A percentile compares a stretch with the other conserved stretches of the same genome.
phyloP scores from a whole-genome alignment of 2,888 invertebrate genomes.

The Caenorhabditis sp. region DNA sequence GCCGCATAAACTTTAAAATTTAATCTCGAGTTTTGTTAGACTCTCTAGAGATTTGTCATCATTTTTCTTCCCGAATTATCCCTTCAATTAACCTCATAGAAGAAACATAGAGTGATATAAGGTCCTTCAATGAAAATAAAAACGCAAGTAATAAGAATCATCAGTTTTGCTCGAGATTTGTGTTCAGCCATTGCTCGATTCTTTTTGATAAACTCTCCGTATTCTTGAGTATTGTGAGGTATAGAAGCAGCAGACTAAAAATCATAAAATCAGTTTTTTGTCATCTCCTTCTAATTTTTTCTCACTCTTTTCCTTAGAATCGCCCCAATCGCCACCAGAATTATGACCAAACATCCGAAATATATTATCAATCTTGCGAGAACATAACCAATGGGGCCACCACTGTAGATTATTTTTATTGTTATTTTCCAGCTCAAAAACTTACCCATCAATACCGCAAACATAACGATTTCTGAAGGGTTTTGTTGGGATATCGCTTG shows the following conservation, averaged over 20 bases:
- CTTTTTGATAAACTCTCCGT: constrained; percentile 50
- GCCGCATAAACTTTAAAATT: too few species aligned
- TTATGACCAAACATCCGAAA: constrained; percentile 56
- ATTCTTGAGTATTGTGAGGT: constrained; percentile 48
- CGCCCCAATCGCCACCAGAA: constrained; percentile 57
- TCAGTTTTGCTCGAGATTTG: constrained; percentile 42
- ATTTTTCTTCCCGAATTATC: too few species aligned
- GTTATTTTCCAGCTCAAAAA: neutral
- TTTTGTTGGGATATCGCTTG: constrained; percentile 55
- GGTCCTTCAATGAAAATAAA: constrained; percentile 63
- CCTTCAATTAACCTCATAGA: constrained; percentile 52
- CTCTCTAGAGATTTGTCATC: too few species aligned
- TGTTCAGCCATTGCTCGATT: constrained; percentile 49
- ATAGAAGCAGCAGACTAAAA: constrained; percentile 44
- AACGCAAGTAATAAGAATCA: constrained; percentile 46
- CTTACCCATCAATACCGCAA: constrained; percentile 64
- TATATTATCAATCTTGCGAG: constrained; percentile 59
- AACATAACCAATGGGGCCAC: constrained; percentile 62
- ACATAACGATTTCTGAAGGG: constrained; percentile 62
- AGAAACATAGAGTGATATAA: constrained; percentile 61
- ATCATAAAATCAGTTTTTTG: neutral
- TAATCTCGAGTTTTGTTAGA: too few species aligned
- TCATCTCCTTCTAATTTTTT: too few species aligned
- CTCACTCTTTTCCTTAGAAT: constrained; percentile 47
- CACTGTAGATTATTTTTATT: constrained; percentile 41